Base-by-base conservation (phyloP, 2,888 invertebrate species). In the Oscheius onirici region DNA sequence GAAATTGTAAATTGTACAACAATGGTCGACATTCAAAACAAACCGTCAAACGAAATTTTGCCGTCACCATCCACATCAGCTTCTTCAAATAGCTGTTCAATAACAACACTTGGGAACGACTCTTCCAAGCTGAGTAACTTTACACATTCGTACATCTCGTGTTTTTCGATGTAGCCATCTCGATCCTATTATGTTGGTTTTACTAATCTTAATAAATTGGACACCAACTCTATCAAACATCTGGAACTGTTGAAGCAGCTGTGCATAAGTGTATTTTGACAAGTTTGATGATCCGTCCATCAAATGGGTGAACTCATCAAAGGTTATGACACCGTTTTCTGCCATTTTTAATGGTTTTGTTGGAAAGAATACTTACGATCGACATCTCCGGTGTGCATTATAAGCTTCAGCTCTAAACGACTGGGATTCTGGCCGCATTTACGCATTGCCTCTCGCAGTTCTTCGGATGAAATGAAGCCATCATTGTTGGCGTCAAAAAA, bases 401-500 rank as follows among this genome's bases (percentile, higher is more conserved):
- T 81, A 26, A 85, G 72, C 17, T 80, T 77, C 34, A 86, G 69
- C 63, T 86, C 86, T 43, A 86, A 74, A 44, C 85, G 84, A 22
- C 80, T 79, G 22, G 86, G 86, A 58, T 76, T 71, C 68, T 86
- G 84, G 0, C 85, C 86, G 68, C 86, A 86, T 55, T 83, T 83
- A 54, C 82, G 82, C 86, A 86, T 86, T 6, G 86, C 86, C 10
- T 71, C 73, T 66, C 82, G 81, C 26, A 86, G 73, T 55, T 86
- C 86, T 34, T 82, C 82, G 15, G 76, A 76, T 20, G 86, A 84
- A 60, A 86, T 85, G 61, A 76, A 78, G 15, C 86, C 86, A 63
- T 86, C 86, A 54, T 84, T 80, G 74, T 86, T 86, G 17, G 80
- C 83, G 67, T 86, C 86, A 69, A 86, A 86, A 57, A 84, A 85